A percentile compares a stretch with the other conserved stretches of the same genome.
These are phyloP conservation scores for Alcis repandata DNA, from an alignment of 2,888 invertebrate genomes.

Conservation along the genomic window DNA sequence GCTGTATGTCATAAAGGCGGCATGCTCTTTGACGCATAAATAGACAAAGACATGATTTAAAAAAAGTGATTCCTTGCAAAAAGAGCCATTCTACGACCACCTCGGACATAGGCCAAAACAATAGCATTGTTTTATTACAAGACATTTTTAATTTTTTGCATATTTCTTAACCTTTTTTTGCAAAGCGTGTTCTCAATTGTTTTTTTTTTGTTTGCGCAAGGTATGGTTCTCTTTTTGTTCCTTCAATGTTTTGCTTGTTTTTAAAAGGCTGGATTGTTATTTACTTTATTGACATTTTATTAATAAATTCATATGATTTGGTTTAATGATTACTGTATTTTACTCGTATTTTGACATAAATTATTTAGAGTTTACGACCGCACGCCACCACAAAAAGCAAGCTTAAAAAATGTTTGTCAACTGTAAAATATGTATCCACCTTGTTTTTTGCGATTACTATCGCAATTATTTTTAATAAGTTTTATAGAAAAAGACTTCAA, in stretches of 20 bases:
- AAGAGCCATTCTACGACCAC: slow-evolving; percentile 55
- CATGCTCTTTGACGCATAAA: slow-evolving; percentile 41
- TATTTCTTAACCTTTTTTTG: slow-evolving; percentile 68
- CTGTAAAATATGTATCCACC: background rate
- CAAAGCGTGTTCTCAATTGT: slow-evolving; percentile 70
- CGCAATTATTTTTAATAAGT: slow-evolving; percentile 26
- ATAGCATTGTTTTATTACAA: slow-evolving; percentile 55
- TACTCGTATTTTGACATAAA: slow-evolving; percentile 20
- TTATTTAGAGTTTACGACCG: slow-evolving; percentile 13
- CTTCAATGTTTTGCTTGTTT: slow-evolving; percentile 28
- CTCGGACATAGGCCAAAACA: slow-evolving; percentile 54
- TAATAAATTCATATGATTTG: slow-evolving; percentile 32
- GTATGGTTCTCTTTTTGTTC: slow-evolving; percentile 40
- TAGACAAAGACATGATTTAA: slow-evolving; percentile 43
- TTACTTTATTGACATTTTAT: slow-evolving; percentile 31
- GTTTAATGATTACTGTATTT: slow-evolving; percentile 24
- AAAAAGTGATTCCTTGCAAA: slow-evolving; percentile 56
- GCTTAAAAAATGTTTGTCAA: background rate
- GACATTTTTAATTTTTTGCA: slow-evolving; percentile 66
- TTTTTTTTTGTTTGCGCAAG: slow-evolving; percentile 72
- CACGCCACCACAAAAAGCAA: background rate
- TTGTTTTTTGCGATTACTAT: slow-evolving; percentile 2
- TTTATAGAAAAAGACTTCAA: background rate
- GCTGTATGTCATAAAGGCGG: slow-evolving; percentile 39
- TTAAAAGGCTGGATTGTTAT: slow-evolving; percentile 28